Evolutionary conservation across 2,113 vertebrate species (phyloP).

Genomic region (Urocynchramus pylzowi): DNA sequence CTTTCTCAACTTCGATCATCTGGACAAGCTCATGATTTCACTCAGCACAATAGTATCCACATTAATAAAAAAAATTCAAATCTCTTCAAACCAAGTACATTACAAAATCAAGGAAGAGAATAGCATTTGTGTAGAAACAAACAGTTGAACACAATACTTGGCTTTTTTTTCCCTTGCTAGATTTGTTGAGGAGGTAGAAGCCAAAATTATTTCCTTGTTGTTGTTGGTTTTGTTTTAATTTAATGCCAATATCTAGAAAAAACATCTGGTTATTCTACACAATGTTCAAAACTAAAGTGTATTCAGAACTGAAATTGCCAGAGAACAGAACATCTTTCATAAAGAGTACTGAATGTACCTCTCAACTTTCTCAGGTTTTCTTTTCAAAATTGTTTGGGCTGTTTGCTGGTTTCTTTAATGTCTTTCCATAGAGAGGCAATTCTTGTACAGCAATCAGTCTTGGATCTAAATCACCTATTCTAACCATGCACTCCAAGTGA

Average conservation of each 20-base stretch:
- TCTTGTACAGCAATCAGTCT: neutral
- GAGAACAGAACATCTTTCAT: slow-evolving; percentile 24
- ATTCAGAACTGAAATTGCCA: slow-evolving; percentile 11
- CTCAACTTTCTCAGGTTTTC: neutral
- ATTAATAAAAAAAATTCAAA: slow-evolving; percentile 7
- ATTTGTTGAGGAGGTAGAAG: slow-evolving; percentile 55
- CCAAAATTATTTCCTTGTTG: neutral
- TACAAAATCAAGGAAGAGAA: slow-evolving; percentile 51
- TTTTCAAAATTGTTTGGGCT: neutral
- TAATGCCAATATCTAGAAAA: slow-evolving; percentile 46
- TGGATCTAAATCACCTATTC: neutral
- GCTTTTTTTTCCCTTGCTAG: slow-evolving; percentile 24
- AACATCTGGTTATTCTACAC: slow-evolving; percentile 48
- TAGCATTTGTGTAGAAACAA: slow-evolving; percentile 49
- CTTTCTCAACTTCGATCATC: slow-evolving; percentile 10
- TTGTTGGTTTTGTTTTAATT: neutral
- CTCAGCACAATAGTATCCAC: neutral
- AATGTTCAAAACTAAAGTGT: no score
- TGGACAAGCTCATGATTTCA: slow-evolving; percentile 23
- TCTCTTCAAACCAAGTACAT: slow-evolving; percentile 10
- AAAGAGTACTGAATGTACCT: slow-evolving; percentile 34
- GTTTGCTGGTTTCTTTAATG: neutral
- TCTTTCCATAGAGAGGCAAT: neutral
- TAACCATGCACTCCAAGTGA: neutral
- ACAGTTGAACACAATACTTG: slow-evolving; percentile 35